Base-by-base conservation (phyloP, 2,888 invertebrate genomes). In the Synergus japonicus region DNA sequence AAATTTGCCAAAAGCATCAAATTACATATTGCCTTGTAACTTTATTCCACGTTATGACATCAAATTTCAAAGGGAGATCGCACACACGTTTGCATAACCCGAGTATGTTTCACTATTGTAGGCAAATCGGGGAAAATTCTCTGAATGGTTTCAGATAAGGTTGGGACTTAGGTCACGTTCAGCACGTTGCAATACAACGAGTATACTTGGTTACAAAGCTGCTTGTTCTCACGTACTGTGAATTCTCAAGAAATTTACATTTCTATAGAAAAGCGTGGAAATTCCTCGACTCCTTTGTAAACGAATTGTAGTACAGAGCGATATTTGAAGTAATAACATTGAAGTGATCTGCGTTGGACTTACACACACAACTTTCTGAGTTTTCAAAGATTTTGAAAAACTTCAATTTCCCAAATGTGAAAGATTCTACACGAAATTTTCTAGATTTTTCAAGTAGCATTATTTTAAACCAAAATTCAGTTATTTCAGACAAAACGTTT, bases 121-220 rank as follows among this genome's bases (percentile, higher is more conserved):
- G n/a, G 73, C n/a, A 73, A 73, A 73, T 54, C 73, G 54, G 4
- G 49, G 69, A 73, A 73, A 73, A 66, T 43, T n/a, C 4, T 8
- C 43, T 66, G 66, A 43, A 73, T 73, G n/a, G 37, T 37, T 54
- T 37, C 8, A 37, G 54, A 54, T 54, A 73, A 69, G 9, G 12
- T 49, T 8, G 44, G 44, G 44, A 22, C 37, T 29, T 8, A 4
- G 46, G 69, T 69, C 69, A 69, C 69, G 69, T 69, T 15, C n/a
- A 29, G 49, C 29, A 22, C 29, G 29, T 69, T 69, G 15, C 15
- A 49, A 15, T 69, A 22, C 44, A 60, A 60, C 29, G 60, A 60
- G 22, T 60, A 29, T 60, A 29, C 22, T 18, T 22, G 22, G 60
- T 60, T 60, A 60, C 60, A 60, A 12, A 69, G 67, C 37, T 65